phyloP scores from a whole-genome alignment of 2,797 vertebrate genomes.

The Peromyscus melanophrys region DNA sequence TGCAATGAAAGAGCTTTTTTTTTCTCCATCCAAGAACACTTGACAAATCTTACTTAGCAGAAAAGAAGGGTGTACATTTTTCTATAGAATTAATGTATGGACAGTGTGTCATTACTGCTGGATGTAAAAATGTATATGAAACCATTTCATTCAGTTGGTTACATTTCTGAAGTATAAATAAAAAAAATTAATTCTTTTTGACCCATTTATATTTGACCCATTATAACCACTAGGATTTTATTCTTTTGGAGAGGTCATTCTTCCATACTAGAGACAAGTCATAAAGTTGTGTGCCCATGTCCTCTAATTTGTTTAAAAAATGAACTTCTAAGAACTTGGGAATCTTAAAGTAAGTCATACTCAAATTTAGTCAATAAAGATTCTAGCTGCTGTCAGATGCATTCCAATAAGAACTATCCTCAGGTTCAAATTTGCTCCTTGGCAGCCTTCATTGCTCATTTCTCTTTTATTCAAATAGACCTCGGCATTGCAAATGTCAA shows the following conservation, averaged over 20 bases:
- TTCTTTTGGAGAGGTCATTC: slow-evolving; percentile 87
- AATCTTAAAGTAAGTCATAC: slow-evolving; percentile 56
- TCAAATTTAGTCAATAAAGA: slow-evolving; percentile 63
- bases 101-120: slow-evolving; percentile 92
- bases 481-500: slow-evolving; percentile 54
- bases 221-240: slow-evolving; percentile 90
- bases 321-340: slow-evolving; percentile 67
- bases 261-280: slow-evolving; percentile 82
- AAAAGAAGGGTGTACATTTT: slow-evolving; percentile 91
- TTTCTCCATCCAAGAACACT: slow-evolving; percentile 88
- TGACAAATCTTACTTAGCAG: slow-evolving; percentile 87
- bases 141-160: slow-evolving; percentile 91
- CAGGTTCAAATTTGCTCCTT: slow-evolving; percentile 5
- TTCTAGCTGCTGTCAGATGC: not conserved
- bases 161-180: slow-evolving; percentile 93
- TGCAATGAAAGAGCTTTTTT: slow-evolving; percentile 75
- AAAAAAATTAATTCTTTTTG: slow-evolving; percentile 92
- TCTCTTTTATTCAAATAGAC: slow-evolving; percentile 66
- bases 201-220: slow-evolving; percentile 92
- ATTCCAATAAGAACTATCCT: slow-evolving; percentile 55
- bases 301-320: slow-evolving; percentile 81
- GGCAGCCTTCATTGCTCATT: not conserved
- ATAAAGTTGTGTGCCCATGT: slow-evolving; percentile 71
- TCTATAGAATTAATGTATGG: slow-evolving; percentile 91
- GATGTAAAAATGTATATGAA: slow-evolving; percentile 94